Base-by-base conservation (phyloP, 2,797 vertebrate species). In the Anguilla anguilla region DNA sequence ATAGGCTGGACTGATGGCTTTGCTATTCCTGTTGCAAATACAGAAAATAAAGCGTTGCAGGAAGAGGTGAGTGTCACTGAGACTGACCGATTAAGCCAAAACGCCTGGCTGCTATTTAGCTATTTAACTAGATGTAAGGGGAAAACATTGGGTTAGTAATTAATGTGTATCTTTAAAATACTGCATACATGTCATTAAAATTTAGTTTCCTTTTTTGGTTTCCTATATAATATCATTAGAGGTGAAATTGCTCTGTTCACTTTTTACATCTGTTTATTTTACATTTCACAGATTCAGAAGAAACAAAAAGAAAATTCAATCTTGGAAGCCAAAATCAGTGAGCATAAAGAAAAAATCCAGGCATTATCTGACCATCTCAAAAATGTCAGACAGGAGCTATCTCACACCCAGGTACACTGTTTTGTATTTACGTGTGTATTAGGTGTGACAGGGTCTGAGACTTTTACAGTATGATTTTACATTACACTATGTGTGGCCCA, bases 1-100 rank as follows among this genome's bases (percentile, higher is more conserved):
- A 77, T 97, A 3, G 93, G 89, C 6, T 98, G 98, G 98, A 96
- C 97, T 46, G 91, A 95, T 86, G 96, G 95, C n/a, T 96, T 97
- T 84, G 96, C 96, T 7, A 86, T 98, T 53, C 98, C 98, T 0
- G 95, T 97, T 89, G 94, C 95, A 22, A 97, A 95, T 91, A 88
- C 94, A 4, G 96, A 96, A 85, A 99, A 99, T 95, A 97, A 95
- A 91, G 90, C 91, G 0, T 85, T 98, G 93, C 94, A 97, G 87
- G 92, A 96, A 0, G 91, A 97, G 96, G 98, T 99, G 91, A 96
- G 96, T 67, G 85, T 19, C 15, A 35, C 53, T 31, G 9, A 17
- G 10, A 15, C 25, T 10, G n/a, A n/a, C 51, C 3, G 72, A 57
- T 25, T 35, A 17, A 11, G 19, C 13, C 43, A 46, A 11, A 89